A percentile compares a stretch with the other conserved stretches of the same genome.
Evolutionary conservation across 2,113 vertebrate genomes (phyloP).

Genomic region (Ageneiosus marmoratus): DNA sequence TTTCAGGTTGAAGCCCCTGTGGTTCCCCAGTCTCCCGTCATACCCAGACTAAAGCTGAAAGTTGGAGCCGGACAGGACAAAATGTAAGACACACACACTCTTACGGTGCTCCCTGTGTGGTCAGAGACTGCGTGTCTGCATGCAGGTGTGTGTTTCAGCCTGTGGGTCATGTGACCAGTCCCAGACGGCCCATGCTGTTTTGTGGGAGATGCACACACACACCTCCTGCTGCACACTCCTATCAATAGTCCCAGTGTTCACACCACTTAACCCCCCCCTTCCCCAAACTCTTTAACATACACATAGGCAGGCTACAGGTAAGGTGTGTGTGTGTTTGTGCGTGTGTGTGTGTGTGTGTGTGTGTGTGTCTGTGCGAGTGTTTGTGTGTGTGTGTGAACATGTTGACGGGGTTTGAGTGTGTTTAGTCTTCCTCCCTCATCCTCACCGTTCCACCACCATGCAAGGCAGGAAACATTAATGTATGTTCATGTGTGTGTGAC

Average conservation of each 20-base stretch:
- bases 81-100: constrained; percentile 81
- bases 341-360: constrained; percentile 24
- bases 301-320: constrained; percentile 54
- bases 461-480: constrained; percentile 71
- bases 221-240: constrained; percentile 47
- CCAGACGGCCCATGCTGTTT: constrained; percentile 45
- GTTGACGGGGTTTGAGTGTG: constrained; percentile 62
- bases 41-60: constrained; percentile 91
- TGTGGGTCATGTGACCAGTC: constrained; percentile 55
- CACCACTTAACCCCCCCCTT: constrained; percentile 50
- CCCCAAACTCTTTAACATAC: constrained; percentile 49
- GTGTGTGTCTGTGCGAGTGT: constrained; percentile 8
- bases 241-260: constrained; percentile 58
- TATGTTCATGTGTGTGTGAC: constrained; percentile 65
- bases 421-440: constrained; percentile 71
- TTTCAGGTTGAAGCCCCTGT: constrained; percentile 82
- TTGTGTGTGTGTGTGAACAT: constrained; percentile 56
- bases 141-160: constrained; percentile 59
- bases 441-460: constrained; percentile 71
- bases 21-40: constrained; percentile 87
- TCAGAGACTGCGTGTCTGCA: constrained; percentile 55
- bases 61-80: constrained; percentile 98
- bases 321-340: constrained; percentile 23
- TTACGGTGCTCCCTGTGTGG: constrained; percentile 63
- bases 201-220: constrained; percentile 33